Conservation (phyloP, 2,113 vertebrate genomes). For the Rallus limicola region DNA sequence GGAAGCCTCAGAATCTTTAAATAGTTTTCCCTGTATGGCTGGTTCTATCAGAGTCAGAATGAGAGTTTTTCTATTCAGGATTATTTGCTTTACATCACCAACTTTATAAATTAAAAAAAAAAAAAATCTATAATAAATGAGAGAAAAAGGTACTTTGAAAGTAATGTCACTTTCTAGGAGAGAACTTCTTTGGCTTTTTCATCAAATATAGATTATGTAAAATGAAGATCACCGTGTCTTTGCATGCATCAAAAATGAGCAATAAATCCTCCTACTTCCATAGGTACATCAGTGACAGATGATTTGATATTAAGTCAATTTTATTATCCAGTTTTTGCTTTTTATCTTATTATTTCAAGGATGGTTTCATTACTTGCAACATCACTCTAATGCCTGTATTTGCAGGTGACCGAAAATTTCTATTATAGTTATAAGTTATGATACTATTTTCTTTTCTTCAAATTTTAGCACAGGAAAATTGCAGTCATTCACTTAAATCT, state of each 20-base stretch:
- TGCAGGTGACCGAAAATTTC: background rate
- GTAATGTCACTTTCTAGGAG: background rate
- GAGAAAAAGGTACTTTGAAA: background rate
- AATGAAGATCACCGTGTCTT: background rate
- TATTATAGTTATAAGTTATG: background rate
- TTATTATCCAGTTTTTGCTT: background rate
- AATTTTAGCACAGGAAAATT: background rate
- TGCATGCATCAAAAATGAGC: background rate
- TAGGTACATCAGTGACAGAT: background rate
- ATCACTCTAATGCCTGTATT: background rate
- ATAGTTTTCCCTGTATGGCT: background rate
- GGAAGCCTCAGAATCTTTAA: background rate
- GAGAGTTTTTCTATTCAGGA: background rate
- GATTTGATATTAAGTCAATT: background rate
- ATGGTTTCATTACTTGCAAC: background rate
- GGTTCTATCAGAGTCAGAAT: background rate
- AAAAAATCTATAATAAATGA: background rate
- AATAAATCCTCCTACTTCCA: background rate
- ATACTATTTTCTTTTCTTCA: background rate
- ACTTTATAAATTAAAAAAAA: background rate
- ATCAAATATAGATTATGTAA: background rate
- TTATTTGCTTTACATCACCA: background rate
- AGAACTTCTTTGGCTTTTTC: background rate
- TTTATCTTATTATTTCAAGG: conserved; percentile 14
- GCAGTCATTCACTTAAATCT: background rate